Base-by-base conservation (phyloP, 1,140 invertebrate species). In the Lasaia peninsularis region DNA sequence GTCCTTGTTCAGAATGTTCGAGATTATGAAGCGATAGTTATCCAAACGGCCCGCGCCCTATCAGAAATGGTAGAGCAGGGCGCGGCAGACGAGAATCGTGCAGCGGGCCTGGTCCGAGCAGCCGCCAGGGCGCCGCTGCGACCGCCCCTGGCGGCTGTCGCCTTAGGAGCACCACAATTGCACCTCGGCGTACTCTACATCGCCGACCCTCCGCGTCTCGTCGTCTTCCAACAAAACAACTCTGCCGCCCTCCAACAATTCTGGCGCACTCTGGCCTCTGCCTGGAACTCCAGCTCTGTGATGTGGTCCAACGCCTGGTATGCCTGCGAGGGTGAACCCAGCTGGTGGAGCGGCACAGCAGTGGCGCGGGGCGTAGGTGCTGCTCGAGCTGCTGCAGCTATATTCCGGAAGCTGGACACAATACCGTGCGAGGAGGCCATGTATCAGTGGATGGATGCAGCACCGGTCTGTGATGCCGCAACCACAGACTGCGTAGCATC, bases 241-340 rank as follows among this genome's bases (percentile, higher is more conserved):
- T 78, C 85, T 6, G 72, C 72, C 5, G 65, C 75, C 0, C 63
- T 88, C 9, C 75, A 84, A 52, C 82, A 82, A 60, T 88, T 81
- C 53, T 88, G 85, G 85, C 71, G 80, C n/a, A 82, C 83, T 1
- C 57, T 88, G 28, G 85, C 85, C 0, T 86, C 85, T 6, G 77
- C 85, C 0, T 88, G 85, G 85, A 88, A 88, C 52, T 76, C 78
- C 8, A 83, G 74, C 24, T 56, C 73, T 9, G 77, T 80, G 2
- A 69, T 88, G 8, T 88, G 85, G 85, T 83, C 85, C 0, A 82
- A 78, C 58, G 82, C 80, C 0, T 88, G 85, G 84, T 85, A 79
- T 31, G 75, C 82, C 1, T 88, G 85, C 34, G 83, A 80, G 20
- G 67, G 59, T 1, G 63, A 62, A 5, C 63, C 71, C 16, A 71